Percentiles rank a stretch among this genome's conserved stretches.
Conservation (phyloP, 2,888 invertebrate species). For the Kuschelorhynchus macadamiae region DNA sequence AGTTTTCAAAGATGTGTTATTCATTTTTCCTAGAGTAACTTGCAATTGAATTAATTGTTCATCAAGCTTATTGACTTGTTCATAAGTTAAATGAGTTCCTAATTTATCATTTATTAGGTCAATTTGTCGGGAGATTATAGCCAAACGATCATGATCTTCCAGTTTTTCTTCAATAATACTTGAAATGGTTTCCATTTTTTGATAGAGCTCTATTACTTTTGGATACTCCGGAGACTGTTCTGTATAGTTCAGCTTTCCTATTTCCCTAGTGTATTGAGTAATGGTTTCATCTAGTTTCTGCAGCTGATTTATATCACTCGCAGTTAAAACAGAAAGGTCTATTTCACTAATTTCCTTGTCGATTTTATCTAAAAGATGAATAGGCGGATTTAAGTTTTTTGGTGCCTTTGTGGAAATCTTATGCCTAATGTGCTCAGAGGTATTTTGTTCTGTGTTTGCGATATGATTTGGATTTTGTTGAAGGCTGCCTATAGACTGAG, state of each 20-base stretch:
- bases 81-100: slow-evolving; percentile 24
- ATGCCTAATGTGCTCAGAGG: slow-evolving; percentile 1
- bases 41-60: slow-evolving; percentile 55
- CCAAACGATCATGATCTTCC: slow-evolving; percentile 40
- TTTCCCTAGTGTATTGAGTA: slow-evolving; percentile 32
- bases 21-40: slow-evolving; percentile 51
- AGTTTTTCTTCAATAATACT: slow-evolving; percentile 46
- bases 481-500: not conserved
- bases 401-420: not conserved
- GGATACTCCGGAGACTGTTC: slow-evolving; percentile 23
- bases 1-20: slow-evolving; percentile 44
- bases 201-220: slow-evolving; percentile 41
- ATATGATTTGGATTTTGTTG: not conserved
- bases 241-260: slow-evolving; percentile 35
- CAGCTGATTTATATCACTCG: slow-evolving; percentile 23
- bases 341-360: slow-evolving; percentile 22
- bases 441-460: not conserved
- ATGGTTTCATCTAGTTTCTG: slow-evolving; percentile 45
- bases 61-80: slow-evolving; percentile 52
- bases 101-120: slow-evolving; percentile 32
- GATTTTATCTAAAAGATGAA: slow-evolving; percentile 13
- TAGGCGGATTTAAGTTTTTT: not conserved
- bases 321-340: not conserved
- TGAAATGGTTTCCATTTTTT: slow-evolving; percentile 39
- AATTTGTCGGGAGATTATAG: slow-evolving; percentile 9